Evolutionary conservation across 2,797 vertebrate genomes (phyloP).

Genomic region (Vireo griseus): DNA sequence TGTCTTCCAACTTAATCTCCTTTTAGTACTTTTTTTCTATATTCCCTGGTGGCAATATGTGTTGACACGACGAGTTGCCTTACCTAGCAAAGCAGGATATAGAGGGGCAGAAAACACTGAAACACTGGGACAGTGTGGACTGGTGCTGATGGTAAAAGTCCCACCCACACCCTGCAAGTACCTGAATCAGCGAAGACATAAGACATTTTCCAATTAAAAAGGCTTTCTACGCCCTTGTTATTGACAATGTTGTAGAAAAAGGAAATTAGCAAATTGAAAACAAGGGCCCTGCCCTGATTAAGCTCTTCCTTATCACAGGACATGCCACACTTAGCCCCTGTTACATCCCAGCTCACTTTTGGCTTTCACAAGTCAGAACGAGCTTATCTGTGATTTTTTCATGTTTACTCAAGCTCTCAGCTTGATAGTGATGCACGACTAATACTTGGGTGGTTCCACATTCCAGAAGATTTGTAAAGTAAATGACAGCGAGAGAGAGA

Average conservation of each 20-base stretch:
- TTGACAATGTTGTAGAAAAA: not conserved
- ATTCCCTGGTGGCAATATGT: not conserved
- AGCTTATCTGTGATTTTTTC: conserved; percentile 16
- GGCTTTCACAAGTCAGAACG: not conserved
- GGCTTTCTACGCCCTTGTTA: not conserved
- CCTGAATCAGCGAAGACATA: not conserved
- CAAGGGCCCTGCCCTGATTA: not conserved
- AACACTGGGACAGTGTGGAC: not conserved
- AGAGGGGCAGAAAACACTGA: not conserved
- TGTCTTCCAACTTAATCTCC: not conserved
- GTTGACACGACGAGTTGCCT: not conserved
- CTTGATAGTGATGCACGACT: not conserved
- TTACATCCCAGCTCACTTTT: not conserved
- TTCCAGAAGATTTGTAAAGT: not conserved
- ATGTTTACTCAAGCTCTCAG: conserved; percentile 24
- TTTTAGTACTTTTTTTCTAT: not conserved
- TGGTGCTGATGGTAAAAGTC: rapidly evolving
- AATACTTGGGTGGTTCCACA: not conserved
- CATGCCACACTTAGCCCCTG: not conserved
- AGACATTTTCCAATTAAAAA: not conserved
- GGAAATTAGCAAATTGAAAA: conserved; percentile 13
- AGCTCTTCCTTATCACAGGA: not conserved
- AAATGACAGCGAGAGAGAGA: not conserved
- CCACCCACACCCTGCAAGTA: not conserved
- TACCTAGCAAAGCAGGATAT: not conserved